Evolutionary conservation across 2,797 vertebrate species (phyloP), one percentile per base, ranked within the genome.

Genomic region (Zalophus californianus): DNA sequence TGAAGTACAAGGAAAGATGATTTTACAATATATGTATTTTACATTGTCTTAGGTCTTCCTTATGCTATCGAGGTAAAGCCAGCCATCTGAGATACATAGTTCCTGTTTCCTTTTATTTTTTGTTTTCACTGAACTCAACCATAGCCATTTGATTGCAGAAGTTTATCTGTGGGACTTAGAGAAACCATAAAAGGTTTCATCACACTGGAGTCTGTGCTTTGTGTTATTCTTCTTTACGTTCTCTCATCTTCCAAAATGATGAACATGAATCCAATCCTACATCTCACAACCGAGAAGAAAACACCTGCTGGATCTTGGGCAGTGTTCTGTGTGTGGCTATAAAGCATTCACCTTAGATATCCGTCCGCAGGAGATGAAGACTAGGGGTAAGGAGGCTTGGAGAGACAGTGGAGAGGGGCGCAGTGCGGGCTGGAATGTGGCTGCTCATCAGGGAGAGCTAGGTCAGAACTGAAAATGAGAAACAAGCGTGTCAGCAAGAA

Each of bases 351-450:
- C 90, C 96, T 97, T 97, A 80, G 97, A 94, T 72, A 96, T 32
- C 97, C 80, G 93, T 98, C 98, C 16, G 64, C 85, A 90, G 97
- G 97, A 85, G 98, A 80, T 97, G 98, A 97, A 98, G 98, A 97
- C 98, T 99, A 99, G 97, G 99, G 98, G 94, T 98, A 98, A 82
- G 99, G 99, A 96, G 99, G 98, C 97, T 99, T 99, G 98, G 99
- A 98, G 98, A 99, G 99, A 99, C 99, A 99, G 98, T 98, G 99
- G 98, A 99, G 99, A 96, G 99, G 99, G 98, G 99, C 99, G 98
- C 99, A 99, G 96, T 99, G 99, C 94, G 99, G 99, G 98, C 98
- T 99, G 99, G 99, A 99, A 98, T 98, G 99, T 96, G 99, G 98
- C 96, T 98, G 98, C 98, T 99, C 99, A 93, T 99, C 99, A 95